Base-by-base conservation (phyloP, 2,888 invertebrate genomes). In the Ichneumon xanthorius region DNA sequence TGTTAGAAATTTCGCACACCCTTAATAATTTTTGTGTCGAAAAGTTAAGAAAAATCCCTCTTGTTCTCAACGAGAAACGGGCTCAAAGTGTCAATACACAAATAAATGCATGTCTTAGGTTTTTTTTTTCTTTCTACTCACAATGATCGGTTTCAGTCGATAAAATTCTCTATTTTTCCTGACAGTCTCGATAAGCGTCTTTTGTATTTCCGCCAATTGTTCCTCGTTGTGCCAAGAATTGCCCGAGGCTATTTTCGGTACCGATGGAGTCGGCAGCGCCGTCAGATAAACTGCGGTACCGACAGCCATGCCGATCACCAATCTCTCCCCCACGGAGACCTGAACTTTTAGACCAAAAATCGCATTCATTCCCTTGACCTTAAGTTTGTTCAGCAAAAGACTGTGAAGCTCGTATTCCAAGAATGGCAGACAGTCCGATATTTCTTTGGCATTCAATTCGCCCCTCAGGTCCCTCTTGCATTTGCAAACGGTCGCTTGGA, bases 401-500 rank as follows among this genome's bases (percentile, higher is more conserved):
- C 98, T 96, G 94, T 99, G 99, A 68, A 99, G 95, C 93, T 99
- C 99, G 93, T 99, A 99, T 94, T 99, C 99, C 78, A 99, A 94
- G 95, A 99, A 99, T 0, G 99, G 99, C 78, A 99, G 95, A 89
- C 97, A 97, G 95, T 99, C 98, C 0, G 99, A 99, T 84, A 99
- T 98, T 94, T 99, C 99, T 89, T 98, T 96, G 4, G 99, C 98
- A 88, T 97, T 97, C 0, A 97, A 95, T 94, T 99, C 99, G 0
- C 97, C 97, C 14, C 97, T 96, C 7, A 97, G 95, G 88, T 98
- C 97, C 67, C 96, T 96, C 88, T 98, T 96, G 0, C 96, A 95
- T 65, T 98, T 96, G 76, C 97, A 96, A 0, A 97, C 97, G 88
- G 97, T 97, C 75, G 96, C 96, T 92, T 97, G 97, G 86, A 97